phyloP scores from a whole-genome alignment of 2,888 invertebrate species.

The Dioctria rufipes region DNA sequence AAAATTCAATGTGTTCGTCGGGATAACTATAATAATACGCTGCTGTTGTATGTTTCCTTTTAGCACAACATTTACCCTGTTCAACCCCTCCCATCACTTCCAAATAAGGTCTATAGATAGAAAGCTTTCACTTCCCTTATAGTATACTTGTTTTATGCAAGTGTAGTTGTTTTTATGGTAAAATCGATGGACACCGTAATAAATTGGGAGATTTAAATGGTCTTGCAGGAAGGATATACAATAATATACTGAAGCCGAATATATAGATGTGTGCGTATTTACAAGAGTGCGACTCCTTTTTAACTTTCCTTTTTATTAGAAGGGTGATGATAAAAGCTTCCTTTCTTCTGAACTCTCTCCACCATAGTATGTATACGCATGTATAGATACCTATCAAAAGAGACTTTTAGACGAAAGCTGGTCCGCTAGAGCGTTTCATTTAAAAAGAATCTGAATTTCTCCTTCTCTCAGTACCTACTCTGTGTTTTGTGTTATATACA shows the following conservation, averaged over 20 bases:
- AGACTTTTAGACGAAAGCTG: not conserved
- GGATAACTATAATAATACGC: not conserved
- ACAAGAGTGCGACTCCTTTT: too few species aligned
- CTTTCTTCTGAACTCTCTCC: not conserved
- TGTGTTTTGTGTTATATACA: not conserved
- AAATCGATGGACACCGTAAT: conserved; percentile 30
- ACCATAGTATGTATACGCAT: too few species aligned
- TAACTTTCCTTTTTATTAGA: too few species aligned
- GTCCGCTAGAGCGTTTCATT: too few species aligned
- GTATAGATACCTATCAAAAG: too few species aligned
- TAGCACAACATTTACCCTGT: not conserved
- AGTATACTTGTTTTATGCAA: not conserved
- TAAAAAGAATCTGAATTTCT: not conserved
- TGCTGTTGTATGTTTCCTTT: not conserved
- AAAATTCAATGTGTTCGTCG: conserved; percentile 31
- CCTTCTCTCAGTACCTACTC: not conserved
- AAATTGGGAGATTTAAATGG: conserved; percentile 1
- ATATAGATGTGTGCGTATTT: too few species aligned
- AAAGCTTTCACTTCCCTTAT: too few species aligned
- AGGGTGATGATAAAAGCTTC: not conserved
- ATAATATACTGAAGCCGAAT: too few species aligned
- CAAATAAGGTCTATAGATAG: too few species aligned
- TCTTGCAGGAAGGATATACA: too few species aligned
- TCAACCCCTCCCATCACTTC: not conserved
- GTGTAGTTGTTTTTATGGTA: conserved; percentile 30